phyloP scores from a whole-genome alignment of 2,888 invertebrate genomes.

The Drosophila leonis region DNA sequence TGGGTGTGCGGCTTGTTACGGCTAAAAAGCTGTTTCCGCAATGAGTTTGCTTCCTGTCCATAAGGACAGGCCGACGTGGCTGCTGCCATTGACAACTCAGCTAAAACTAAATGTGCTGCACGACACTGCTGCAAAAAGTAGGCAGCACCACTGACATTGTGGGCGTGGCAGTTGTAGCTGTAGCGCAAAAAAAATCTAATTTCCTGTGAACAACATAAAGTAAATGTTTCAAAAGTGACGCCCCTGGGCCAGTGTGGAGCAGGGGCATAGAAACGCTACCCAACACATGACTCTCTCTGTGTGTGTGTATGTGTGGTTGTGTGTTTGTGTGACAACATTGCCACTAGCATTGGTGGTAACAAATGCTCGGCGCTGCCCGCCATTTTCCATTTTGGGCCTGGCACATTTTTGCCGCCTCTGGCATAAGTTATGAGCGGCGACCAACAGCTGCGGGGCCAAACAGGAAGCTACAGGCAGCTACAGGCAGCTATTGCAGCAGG shows the following conservation, averaged over 20 bases:
- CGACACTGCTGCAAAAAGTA: conserved; percentile 41
- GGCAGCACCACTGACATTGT: conserved; percentile 27
- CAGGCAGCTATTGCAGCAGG: conserved; percentile 1
- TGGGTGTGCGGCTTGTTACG: conserved; percentile 68
- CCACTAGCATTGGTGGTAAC: conserved; percentile 65
- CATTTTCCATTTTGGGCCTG: conserved; percentile 74
- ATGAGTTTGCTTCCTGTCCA: conserved; percentile 80
- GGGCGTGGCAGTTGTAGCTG: conserved; percentile 43
- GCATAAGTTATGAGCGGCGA: conserved; percentile 74
- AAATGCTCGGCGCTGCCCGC: conserved; percentile 68
- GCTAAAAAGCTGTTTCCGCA: conserved; percentile 81
- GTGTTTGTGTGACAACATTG: conserved; percentile 67
- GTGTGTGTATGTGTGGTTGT: conserved; percentile 16
- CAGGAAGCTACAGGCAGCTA: conserved; percentile 19
- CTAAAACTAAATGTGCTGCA: conserved; percentile 74
- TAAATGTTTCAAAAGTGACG: conserved; percentile 81
- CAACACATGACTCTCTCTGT: background rate
- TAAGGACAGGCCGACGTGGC: conserved; percentile 63
- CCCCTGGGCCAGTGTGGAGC: conserved; percentile 40
- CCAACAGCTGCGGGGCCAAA: conserved; percentile 4
- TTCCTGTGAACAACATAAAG: conserved; percentile 82
- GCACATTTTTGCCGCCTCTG: conserved; percentile 62
- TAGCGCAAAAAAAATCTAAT: conserved; percentile 70
- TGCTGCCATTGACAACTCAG: conserved; percentile 76
- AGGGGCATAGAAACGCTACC: conserved; percentile 18